phyloP scores from a whole-genome alignment of 2,797 vertebrate genomes.

The Lacerta bilineata region DNA sequence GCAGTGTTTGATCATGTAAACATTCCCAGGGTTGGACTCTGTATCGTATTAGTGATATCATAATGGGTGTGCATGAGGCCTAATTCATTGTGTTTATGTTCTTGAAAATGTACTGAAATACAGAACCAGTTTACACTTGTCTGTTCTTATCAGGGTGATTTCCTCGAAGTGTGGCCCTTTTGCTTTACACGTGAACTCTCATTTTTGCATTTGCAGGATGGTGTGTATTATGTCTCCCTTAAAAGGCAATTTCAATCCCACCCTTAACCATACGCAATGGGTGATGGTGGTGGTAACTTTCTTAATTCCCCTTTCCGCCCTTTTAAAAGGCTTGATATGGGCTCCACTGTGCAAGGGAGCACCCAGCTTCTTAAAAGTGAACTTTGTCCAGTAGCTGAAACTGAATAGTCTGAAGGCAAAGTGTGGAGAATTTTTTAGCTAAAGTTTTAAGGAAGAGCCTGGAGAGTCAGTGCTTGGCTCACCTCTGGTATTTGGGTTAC shows the following conservation, averaged over 20 bases:
- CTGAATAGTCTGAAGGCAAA: not conserved
- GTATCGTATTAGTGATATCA: not conserved
- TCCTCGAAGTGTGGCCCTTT: not conserved
- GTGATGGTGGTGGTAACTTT: not conserved
- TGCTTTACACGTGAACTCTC: not conserved
- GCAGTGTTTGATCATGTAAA: not conserved
- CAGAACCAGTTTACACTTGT: not conserved
- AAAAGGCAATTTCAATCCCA: not conserved
- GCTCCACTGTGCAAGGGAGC: not conserved
- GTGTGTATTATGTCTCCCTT: not conserved
- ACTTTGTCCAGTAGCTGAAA: not conserved
- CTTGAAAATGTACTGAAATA: not conserved
- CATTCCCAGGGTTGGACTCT: not conserved
- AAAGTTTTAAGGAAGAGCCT: conserved; percentile 4
- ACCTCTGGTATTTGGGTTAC: not conserved
- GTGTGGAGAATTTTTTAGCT: not conserved
- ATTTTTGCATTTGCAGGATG: not conserved
- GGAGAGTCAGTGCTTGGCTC: not conserved
- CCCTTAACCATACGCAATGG: not conserved
- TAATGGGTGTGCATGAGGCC: not conserved
- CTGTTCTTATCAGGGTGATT: not conserved
- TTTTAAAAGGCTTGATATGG: not conserved
- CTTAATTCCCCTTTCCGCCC: not conserved
- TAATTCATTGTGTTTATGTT: conserved; percentile 3
- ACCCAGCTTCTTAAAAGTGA: not conserved